Base-by-base conservation (phyloP, 2,888 invertebrate species). In the Sinhomidia bicolor region DNA sequence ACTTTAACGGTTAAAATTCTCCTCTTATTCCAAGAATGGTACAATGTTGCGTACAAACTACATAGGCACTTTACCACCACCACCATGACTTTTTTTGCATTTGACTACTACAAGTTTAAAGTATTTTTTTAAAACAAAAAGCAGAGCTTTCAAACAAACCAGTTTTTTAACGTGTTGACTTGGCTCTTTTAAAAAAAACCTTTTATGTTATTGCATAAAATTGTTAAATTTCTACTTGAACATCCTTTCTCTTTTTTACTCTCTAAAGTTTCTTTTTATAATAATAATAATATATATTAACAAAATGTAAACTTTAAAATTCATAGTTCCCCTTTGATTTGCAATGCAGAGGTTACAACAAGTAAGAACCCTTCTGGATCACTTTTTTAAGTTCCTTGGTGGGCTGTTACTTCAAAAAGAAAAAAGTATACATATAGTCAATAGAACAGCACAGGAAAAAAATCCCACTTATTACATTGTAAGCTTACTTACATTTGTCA, bases 311-410 rank as follows among this genome's bases (percentile, higher is more conserved):
- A 26, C 51, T 82, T 81, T 51, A 82, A 82, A 65, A 82, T 82
- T 82, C 68, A 82, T 65, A 23, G 32, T 23, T 71, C 71, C 74
- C 68, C 71, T 83, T 83, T 71, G 54, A 71, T 71, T 57, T 57
- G 23, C 32, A 54, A 44, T 71, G 71, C 71, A 71, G 23, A 2
- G 47, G 47, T 36, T n/a, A n/a, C 23, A 62, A 79, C 57, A 23
- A n/a, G n/a, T n/a, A 14, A 14, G 29, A 80, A 26, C 80, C 57
- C 79, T 78, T 17, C 9, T 54, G 78, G 57, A 51, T 32, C 65
- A 0, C 3, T 1, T 68, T 7, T 17, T n/a, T n/a, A n/a, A 32
- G 7, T 17, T 36, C 32, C 65, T 68, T n/a, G 10, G 9, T 20
- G 36, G 17, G 36, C n/a, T 32, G 17, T n/a, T 68, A 5, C 36